Evolutionary conservation across 2,888 invertebrate genomes (phyloP).

Genomic region (Apamea anceps): DNA sequence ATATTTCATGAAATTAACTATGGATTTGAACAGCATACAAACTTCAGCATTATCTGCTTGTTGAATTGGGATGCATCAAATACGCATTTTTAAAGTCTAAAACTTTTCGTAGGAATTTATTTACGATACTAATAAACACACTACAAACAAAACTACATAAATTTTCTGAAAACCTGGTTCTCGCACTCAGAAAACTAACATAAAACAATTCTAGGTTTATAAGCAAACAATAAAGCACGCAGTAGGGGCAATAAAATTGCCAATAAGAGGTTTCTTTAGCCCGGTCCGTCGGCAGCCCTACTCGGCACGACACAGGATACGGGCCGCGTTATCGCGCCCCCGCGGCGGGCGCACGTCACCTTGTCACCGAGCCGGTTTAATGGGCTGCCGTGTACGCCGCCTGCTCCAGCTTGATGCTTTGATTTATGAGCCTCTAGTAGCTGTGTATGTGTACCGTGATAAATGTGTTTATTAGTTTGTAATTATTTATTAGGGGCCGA

Average conservation of each 20-base stretch:
- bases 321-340: constrained; percentile 86
- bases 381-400: constrained; percentile 84
- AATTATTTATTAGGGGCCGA: constrained; percentile 53
- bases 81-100: neutral
- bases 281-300: constrained; percentile 59
- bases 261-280: constrained; percentile 49
- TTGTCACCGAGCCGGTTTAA: constrained; percentile 89
- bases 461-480: constrained; percentile 67
- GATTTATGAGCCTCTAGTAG: constrained; percentile 70
- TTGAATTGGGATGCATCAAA: constrained; percentile 11
- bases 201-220: constrained; percentile 20
- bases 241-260: constrained; percentile 43
- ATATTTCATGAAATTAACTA: constrained; percentile 49
- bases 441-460: constrained; percentile 64
- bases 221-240: constrained; percentile 36
- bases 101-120: neutral
- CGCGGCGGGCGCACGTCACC: constrained; percentile 85
- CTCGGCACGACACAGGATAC: constrained; percentile 80
- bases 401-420: constrained; percentile 80
- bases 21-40: constrained; percentile 26
- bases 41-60: constrained; percentile 18
- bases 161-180: neutral
- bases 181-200: neutral
- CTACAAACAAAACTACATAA: neutral
- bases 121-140: constrained; percentile 3